Percentiles rank a stretch among this genome's conserved stretches.
These are phyloP conservation scores for Ciconia maguari DNA, from an alignment of 2,113 vertebrate genomes.

Conservation along the genomic window DNA sequence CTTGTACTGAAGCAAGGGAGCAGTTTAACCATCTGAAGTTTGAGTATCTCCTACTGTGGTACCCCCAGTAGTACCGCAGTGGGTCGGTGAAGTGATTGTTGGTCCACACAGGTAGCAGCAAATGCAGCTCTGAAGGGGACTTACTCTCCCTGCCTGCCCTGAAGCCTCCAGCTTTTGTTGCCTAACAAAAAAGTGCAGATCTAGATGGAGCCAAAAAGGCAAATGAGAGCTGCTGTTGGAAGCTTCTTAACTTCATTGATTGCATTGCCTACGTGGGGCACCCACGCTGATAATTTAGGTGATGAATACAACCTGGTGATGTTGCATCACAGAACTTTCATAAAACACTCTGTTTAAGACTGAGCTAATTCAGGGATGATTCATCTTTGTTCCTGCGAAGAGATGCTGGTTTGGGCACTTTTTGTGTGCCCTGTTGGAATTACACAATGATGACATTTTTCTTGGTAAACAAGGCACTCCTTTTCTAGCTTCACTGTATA, in stretches of 20 bases:
- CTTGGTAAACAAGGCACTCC: constrained; percentile 40
- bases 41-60: neutral
- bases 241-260: neutral
- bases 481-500: neutral
- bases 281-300: neutral
- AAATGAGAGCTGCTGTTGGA: neutral
- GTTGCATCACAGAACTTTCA: constrained; percentile 33
- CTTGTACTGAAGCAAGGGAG: neutral
- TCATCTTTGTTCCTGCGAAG: constrained; percentile 38
- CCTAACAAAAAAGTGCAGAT: neutral
- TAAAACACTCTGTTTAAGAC: neutral
- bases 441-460: neutral
- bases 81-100: neutral
- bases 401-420: constrained; percentile 43
- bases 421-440: neutral
- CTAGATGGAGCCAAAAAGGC: neutral
- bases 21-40: neutral
- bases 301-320: neutral
- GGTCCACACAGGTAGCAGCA: neutral
- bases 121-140: neutral
- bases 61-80: neutral
- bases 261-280: accelerated
- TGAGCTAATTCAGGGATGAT: constrained; percentile 4
- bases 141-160: neutral
- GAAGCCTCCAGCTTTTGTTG: neutral